phyloP scores from a whole-genome alignment of 2,888 invertebrate species.

The Cheiracanthium punctorium region DNA sequence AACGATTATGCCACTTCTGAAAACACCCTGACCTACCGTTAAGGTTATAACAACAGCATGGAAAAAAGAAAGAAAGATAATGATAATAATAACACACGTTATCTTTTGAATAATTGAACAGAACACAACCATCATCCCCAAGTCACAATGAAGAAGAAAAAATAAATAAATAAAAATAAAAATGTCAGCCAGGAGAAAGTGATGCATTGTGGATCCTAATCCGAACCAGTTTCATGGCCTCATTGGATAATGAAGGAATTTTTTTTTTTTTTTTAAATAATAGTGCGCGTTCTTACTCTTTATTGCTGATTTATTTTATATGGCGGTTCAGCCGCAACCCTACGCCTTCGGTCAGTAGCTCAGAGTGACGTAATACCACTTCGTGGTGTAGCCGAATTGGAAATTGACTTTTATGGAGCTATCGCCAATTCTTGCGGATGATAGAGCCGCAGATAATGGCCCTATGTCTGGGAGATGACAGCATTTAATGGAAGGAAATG shows the following conservation, averaged over 20 bases:
- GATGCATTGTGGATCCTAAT: background rate
- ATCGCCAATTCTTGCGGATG: too few species aligned
- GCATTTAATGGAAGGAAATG: too few species aligned
- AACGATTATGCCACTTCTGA: background rate
- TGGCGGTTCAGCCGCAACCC: background rate
- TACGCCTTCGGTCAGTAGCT: background rate
- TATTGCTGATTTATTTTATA: conserved; percentile 1
- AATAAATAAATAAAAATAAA: background rate
- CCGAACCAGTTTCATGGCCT: conserved; percentile 3
- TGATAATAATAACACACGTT: background rate
- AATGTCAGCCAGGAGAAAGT: conserved; percentile 3
- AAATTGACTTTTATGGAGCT: background rate
- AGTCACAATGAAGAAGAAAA: background rate
- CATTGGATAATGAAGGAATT: conserved; percentile 12
- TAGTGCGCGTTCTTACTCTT: background rate
- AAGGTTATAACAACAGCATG: background rate
- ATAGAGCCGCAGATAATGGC: too few species aligned
- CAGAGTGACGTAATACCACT: background rate
- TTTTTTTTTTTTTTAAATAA: background rate
- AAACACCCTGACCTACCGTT: background rate
- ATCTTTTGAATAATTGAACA: conserved; percentile 30
- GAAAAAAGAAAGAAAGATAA: background rate
- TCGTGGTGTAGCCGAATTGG: background rate
- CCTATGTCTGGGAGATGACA: too few species aligned
- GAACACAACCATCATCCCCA: conserved; percentile 17